Evolutionary conservation across 1,140 invertebrate genomes (phyloP).

Genomic region (Aphelinus atriplicis): DNA sequence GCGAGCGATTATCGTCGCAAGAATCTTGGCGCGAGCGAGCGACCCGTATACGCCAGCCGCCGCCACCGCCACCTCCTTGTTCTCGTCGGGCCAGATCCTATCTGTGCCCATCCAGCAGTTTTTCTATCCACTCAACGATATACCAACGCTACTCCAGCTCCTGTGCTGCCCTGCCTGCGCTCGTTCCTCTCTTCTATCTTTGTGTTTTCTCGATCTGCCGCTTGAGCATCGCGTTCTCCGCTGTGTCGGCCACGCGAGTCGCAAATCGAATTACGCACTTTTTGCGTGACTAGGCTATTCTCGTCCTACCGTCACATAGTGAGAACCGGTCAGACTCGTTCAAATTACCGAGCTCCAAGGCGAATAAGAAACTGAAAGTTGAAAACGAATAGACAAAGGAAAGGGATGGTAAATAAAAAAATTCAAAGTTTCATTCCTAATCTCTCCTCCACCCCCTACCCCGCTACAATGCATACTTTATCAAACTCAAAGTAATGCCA

Average conservation of each 20-base stretch:
- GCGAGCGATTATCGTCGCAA: constrained; percentile 51
- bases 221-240: background rate
- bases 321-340: constrained; percentile 56
- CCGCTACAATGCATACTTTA: too few species aligned
- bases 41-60: constrained; percentile 32
- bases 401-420: too few species aligned
- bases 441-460: too few species aligned
- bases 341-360: constrained; percentile 28
- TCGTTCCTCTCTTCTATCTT: constrained; percentile 25
- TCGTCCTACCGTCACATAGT: constrained; percentile 8
- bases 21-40: constrained; percentile 46
- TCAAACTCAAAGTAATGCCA: too few species aligned
- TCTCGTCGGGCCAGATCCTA: constrained; percentile 41
- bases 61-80: background rate
- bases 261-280: constrained; percentile 11
- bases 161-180: constrained; percentile 9
- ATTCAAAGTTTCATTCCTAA: too few species aligned
- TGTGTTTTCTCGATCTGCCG: constrained; percentile 17
- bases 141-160: too few species aligned
- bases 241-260: background rate
- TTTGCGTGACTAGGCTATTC: background rate
- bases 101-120: constrained; percentile 36
- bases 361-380: too few species aligned
- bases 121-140: background rate
- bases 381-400: too few species aligned